phyloP scores from a whole-genome alignment of 2,113 vertebrate genomes.

The Todiramphus chloris region DNA sequence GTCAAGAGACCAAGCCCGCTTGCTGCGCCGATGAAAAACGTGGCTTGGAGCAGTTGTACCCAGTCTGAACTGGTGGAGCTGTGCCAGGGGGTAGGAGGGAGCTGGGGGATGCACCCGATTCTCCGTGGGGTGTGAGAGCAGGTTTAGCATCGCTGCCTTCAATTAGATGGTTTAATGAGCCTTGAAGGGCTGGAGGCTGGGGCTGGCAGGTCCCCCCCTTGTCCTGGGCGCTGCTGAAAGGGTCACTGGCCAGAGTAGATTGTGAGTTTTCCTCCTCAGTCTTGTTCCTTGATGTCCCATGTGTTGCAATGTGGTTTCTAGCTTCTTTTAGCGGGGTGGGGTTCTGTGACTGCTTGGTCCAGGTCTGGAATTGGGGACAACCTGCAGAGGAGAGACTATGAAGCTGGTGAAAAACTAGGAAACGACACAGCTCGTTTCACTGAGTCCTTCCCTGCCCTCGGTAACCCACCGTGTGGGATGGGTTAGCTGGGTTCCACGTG shows the following conservation, averaged over 20 bases:
- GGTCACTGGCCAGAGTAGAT: rapidly evolving
- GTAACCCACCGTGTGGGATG: rapidly evolving
- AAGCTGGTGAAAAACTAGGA: not conserved
- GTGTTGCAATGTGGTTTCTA: rapidly evolving
- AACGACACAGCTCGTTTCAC: rapidly evolving
- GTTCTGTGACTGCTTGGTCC: not conserved
- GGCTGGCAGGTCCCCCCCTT: not conserved
- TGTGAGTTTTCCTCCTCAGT: not conserved
- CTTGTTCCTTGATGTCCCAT: not conserved
- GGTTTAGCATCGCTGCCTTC: not conserved
- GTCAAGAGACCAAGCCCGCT: not conserved
- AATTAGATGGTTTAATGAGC: not conserved
- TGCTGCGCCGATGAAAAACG: not conserved
- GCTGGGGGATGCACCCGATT: not conserved
- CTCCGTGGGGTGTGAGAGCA: rapidly evolving
- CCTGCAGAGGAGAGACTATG: not conserved
- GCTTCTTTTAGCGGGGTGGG: not conserved
- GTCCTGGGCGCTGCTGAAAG: not conserved
- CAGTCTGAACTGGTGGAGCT: not conserved
- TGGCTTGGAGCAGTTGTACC: not conserved
- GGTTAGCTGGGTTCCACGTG: not conserved
- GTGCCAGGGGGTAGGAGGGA: not conserved
- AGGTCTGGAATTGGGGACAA: not conserved
- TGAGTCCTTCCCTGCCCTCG: not conserved
- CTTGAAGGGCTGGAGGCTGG: not conserved